phyloP scores from a whole-genome alignment of 2,113 vertebrate species.

The Arvicanthis niloticus region DNA sequence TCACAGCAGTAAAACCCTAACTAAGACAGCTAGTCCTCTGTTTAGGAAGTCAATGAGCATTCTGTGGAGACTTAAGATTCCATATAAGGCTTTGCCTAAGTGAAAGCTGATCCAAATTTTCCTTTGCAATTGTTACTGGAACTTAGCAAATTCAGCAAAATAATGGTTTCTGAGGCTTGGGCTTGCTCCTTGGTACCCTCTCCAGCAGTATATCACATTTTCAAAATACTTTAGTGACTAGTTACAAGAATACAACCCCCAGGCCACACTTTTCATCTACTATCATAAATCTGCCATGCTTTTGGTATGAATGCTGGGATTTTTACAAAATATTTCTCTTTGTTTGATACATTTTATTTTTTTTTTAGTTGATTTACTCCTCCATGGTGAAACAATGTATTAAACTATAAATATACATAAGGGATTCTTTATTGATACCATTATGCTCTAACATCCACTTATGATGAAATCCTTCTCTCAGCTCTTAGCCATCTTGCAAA shows the following conservation, averaged over 20 bases:
- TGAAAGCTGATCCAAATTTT: background rate
- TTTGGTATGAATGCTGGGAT: slow-evolving; percentile 57
- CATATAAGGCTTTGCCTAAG: background rate
- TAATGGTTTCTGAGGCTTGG: background rate
- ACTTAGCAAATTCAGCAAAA: background rate
- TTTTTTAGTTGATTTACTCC: slow-evolving; percentile 58
- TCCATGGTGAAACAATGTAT: slow-evolving; percentile 38
- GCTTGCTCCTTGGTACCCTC: background rate
- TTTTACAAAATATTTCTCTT: slow-evolving; percentile 65
- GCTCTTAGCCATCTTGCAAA: slow-evolving; percentile 55
- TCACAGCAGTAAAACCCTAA: too few relatives aligned
- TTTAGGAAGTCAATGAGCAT: slow-evolving; percentile 13
- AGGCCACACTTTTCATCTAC: slow-evolving; percentile 6
- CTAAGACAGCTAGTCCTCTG: background rate
- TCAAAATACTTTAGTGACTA: slow-evolving; percentile 15
- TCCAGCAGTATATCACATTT: slow-evolving; percentile 7
- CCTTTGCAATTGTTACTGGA: background rate
- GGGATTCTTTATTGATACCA: slow-evolving; percentile 42
- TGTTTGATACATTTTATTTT: slow-evolving; percentile 27
- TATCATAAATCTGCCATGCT: slow-evolving; percentile 29
- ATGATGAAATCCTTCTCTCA: slow-evolving; percentile 38
- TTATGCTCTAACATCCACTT: slow-evolving; percentile 49
- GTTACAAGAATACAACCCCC: slow-evolving; percentile 1
- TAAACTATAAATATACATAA: slow-evolving; percentile 43
- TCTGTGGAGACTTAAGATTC: slow-evolving; percentile 27